Percentiles rank a stretch among this genome's conserved stretches.
Conservation (phyloP, 2,113 vertebrate species). For the Melanocharis versteri region DNA sequence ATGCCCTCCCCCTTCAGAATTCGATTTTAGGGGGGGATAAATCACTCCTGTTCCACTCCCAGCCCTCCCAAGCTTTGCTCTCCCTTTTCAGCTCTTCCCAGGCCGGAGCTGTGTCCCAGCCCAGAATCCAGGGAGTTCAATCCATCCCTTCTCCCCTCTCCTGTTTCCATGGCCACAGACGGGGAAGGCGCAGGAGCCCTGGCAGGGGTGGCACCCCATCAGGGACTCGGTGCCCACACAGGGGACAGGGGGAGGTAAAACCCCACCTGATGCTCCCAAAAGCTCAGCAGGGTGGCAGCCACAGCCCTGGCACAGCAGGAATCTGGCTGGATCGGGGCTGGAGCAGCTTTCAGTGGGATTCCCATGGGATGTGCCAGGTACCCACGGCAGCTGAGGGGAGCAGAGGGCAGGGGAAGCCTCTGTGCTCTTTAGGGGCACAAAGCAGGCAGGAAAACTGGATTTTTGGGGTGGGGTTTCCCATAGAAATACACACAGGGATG, state of each 20-base stretch:
- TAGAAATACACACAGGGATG: fast-evolving
- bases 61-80: background rate
- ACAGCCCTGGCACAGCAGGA: fast-evolving
- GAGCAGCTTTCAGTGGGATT: background rate
- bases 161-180: background rate
- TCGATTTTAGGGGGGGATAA: background rate
- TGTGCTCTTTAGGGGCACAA: background rate
- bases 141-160: background rate
- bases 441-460: background rate
- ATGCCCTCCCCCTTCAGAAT: background rate
- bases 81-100: background rate
- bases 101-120: background rate
- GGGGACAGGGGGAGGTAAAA: background rate
- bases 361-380: background rate
- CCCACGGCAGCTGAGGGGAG: background rate
- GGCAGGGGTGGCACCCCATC: background rate
- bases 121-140: background rate
- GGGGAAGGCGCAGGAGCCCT: background rate
- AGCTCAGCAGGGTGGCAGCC: background rate
- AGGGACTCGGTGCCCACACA: background rate
- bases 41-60: background rate
- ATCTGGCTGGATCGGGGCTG: background rate
- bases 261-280: background rate
- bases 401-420: background rate
- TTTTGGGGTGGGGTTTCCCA: background rate